Evolutionary conservation across 2,113 vertebrate species (phyloP), one percentile per base, ranked within the genome.

Genomic region (Dicrurus megarhynchus): DNA sequence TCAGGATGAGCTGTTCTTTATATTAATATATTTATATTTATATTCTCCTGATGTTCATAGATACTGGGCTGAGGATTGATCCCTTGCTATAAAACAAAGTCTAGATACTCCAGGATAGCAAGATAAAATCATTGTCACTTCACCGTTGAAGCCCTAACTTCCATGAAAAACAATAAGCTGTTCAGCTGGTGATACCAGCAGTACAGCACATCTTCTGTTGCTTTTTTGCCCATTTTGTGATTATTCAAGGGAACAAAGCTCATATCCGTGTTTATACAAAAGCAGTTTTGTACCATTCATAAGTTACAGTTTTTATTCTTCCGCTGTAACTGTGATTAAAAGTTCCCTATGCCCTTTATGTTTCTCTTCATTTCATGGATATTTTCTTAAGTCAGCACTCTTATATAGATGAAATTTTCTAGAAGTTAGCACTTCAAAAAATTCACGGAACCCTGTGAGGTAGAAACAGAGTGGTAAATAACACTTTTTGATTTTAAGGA

Each of bases 141-240:
- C 75, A 96, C 9, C 82, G 50, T 35, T 61, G 39, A 70, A 93
- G 32, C 68, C 32, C 22, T 50, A 74, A 49, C 73, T 95, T 85
- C 46, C 55, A 82, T 56, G 56, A 33, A 33, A 77, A 84, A 60
- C 78, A 95, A 91, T 90, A 47, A 92, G 81, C 23, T 65, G 15
- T 88, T 78, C 75, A 95, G 89, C 75, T 95, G 90, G 91, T 75
- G 67, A 64, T 64, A 86, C 50, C 70, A 87, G 37, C 55, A 84
- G 41, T 15, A 47, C 47, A 81, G 37, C 53, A 39, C 26, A 75
- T 75, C 30, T 81, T 86, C 50, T 44, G 16, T 41, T 60, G 69
- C 32, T 64, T 92, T 94, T 73, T 79, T 84, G 1, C 5, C n/a
- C 14, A n/a, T 84, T 93, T 84, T 69, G 39, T 75, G 69, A 41